Evolutionary conservation across 2,113 vertebrate genomes (phyloP), one percentile per base, ranked within the genome.

Genomic region (Puffinus mauretanicus): DNA sequence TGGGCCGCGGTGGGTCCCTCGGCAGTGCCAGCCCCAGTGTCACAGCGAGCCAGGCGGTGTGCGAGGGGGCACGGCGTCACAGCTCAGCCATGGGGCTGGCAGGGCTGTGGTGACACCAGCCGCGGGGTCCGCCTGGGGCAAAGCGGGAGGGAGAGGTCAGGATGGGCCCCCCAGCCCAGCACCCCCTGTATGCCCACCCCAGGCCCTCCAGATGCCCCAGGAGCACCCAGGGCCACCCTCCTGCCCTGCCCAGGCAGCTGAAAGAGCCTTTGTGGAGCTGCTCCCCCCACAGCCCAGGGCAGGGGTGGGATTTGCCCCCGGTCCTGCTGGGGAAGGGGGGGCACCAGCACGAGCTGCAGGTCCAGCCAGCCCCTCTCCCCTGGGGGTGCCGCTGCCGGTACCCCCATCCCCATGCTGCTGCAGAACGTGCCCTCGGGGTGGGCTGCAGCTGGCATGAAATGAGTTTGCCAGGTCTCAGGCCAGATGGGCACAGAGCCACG

Each of bases 1-100:
- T 87, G 70, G 34, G 46, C 65, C 2, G 5, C 2, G 4, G 22
- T 7, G 13, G 19, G 40, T 72, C 54, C 69, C 83, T 77, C 1
- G 2, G 88, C 70, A 88, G 78, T 29, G 40, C 47, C 71, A 84
- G 70, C 57, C 42, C 42, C 30, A 16, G 29, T 0, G 72, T 29
- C 1, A 0, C 40, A 26, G 73, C 0, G 0, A 90, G 67, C 30
- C 0, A 1, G 10, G 44, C 8, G 4, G 73, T 11, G 29, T 24
- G 29, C 0, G 0, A 76, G 61, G 47, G 5, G 21, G 3, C 30
- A 49, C 12, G 7, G 62, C 0, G 0, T 87, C 78, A 91, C 44
- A n/a, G 81, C 40, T 87, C 44, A 44, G 81, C 69, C 82, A 75
- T 61, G 46, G 54, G 36, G 73, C 62, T 76, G 54, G 60, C 47